These are phyloP conservation scores for Centrocercus urophasianus DNA, from an alignment of 2,113 vertebrate genomes.

Conservation along the genomic window DNA sequence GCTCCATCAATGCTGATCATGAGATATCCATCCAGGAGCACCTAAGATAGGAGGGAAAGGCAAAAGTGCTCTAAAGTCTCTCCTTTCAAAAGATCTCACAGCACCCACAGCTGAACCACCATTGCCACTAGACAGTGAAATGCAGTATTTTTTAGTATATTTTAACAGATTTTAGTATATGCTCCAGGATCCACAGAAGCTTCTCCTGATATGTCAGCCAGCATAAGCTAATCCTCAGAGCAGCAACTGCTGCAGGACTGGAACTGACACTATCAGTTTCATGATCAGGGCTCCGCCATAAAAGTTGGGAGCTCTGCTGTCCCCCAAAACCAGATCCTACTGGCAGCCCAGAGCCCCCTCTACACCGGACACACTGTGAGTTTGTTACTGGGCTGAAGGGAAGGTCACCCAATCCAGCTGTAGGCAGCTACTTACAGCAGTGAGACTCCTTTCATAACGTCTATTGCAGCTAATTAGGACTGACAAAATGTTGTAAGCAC, in stretches of 20 bases:
- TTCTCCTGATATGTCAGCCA: background rate
- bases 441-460: background rate
- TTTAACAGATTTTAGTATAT: background rate
- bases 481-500: accelerated
- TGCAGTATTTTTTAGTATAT: background rate
- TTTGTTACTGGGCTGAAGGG: background rate
- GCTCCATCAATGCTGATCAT: slow-evolving; percentile 94
- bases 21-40: slow-evolving; percentile 92
- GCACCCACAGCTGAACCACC: background rate
- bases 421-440: background rate
- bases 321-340: background rate
- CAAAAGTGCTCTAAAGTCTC: background rate
- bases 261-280: background rate
- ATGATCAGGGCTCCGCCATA: background rate
- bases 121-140: background rate
- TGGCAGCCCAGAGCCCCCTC: background rate
- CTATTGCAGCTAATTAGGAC: background rate
- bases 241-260: background rate
- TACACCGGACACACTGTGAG: background rate
- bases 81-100: background rate
- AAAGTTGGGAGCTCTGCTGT: background rate
- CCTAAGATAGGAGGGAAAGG: slow-evolving; percentile 69
- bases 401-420: background rate
- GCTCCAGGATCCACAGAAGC: background rate
- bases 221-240: background rate